Evolutionary conservation across 2,113 vertebrate species (phyloP).

Genomic region (Propithecus coquereli): DNA sequence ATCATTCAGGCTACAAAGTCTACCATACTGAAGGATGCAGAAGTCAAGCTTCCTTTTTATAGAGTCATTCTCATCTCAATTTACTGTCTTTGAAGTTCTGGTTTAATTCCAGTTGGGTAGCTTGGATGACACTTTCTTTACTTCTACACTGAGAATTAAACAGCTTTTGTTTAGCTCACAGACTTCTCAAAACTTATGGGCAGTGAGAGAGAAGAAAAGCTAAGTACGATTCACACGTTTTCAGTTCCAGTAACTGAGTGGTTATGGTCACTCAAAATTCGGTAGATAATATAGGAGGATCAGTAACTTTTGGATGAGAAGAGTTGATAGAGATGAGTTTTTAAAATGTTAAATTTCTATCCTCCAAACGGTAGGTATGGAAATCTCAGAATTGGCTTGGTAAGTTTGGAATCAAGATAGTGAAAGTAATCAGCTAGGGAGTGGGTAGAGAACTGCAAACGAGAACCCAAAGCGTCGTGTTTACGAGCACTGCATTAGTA

Average conservation of each 20-base stretch:
- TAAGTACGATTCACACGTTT: not conserved
- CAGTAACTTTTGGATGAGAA: not conserved
- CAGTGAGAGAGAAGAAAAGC: not conserved
- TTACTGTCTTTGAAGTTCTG: not conserved
- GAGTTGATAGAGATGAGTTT: not conserved
- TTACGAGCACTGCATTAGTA: not conserved
- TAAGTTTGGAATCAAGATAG: not conserved
- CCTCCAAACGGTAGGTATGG: not conserved
- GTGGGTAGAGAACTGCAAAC: not conserved
- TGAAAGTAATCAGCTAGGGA: not conserved
- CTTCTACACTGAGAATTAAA: not conserved
- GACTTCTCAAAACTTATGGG: not conserved
- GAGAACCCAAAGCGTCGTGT: not conserved
- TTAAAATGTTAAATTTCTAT: not conserved
- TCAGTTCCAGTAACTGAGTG: not conserved
- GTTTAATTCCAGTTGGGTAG: not conserved
- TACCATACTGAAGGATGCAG: not conserved
- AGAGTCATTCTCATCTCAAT: not conserved
- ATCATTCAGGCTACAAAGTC: not conserved
- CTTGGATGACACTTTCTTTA: not conserved
- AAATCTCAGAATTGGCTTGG: not conserved
- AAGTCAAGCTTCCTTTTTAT: not conserved
- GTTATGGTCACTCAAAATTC: not conserved
- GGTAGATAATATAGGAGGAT: not conserved
- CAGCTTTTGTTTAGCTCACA: not conserved